Evolutionary conservation across 1,140 invertebrate genomes (phyloP).

Genomic region (Teleogryllus occipitalis): DNA sequence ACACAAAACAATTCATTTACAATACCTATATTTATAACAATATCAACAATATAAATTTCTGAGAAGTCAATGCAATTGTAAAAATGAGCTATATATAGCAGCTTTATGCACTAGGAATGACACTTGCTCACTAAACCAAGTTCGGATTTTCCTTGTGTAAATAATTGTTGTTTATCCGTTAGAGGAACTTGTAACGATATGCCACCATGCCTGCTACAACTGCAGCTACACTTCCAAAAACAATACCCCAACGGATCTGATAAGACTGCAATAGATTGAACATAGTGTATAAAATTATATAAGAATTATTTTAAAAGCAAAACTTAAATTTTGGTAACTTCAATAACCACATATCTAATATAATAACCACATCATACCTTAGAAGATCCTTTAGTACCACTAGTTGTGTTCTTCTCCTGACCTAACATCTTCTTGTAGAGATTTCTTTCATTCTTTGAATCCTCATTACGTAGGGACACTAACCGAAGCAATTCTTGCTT

Average conservation of each 20-base stretch:
- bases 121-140: neutral
- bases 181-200: slow-evolving; percentile 11
- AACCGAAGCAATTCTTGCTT: slow-evolving; percentile 50
- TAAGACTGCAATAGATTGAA: neutral
- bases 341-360: neutral
- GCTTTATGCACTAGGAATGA: neutral
- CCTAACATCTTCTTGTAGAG: slow-evolving; percentile 60
- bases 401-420: slow-evolving; percentile 14
- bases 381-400: neutral
- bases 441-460: slow-evolving; percentile 47
- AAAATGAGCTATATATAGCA: neutral
- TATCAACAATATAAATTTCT: neutral
- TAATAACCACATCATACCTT: neutral
- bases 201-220: slow-evolving; percentile 10
- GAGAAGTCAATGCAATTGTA: neutral
- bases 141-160: neutral
- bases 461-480: slow-evolving; percentile 44
- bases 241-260: slow-evolving; percentile 9
- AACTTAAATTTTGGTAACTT: neutral
- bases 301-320: neutral
- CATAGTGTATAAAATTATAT: neutral
- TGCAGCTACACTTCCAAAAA: slow-evolving; percentile 10
- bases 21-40: neutral
- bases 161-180: neutral
- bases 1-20: neutral